Base-by-base conservation (phyloP, 2,797 vertebrate species). In the Malacoraja senta region DNA sequence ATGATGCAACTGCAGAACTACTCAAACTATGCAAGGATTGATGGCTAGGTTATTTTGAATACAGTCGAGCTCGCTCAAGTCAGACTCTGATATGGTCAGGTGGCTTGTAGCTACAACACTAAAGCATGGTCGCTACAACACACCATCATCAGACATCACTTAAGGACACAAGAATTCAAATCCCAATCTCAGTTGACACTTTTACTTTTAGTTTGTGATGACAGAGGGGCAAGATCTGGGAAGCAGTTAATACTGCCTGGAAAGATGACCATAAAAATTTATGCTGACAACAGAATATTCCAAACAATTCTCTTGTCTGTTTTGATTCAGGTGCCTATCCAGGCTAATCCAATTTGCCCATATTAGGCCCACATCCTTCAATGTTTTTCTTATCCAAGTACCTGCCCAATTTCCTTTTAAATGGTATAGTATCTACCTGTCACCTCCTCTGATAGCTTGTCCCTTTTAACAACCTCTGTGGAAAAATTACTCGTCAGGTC, bases 31-130 rank as follows among this genome's bases (percentile, higher is more conserved):
- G 26, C 13, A 71, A n/a, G 32, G 63, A 90, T 90, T 90, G 63
- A 13, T 68, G 63, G 7, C 63, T 68, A 86, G 83, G 61, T 90
- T 68, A 90, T 68, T 65, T 68, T 88, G 84, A 88, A 88, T 17
- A 86, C 63, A 90, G n/a, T 90, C 35, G n/a, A 68, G 12, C 21
- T 32, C 61, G 19, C 58, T 88, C 61, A 88, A 88, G 84, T 6
- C n/a, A 88, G 32, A 88, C 61, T 65, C 58, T 19, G 29, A 88
- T 65, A 88, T 88, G 58, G 61, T 88, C 58, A 88, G 84, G 84
- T 88, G 58, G 84, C 84, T 32, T 65, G 84, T 65, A 88, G 61
- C 84, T 88, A 65, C 84, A 88, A 88, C 84, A 88, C 58, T 65
- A 65, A 65, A 88, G 13, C 61, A 88, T 88, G 84, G 29, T 65